A percentile compares a stretch with the other conserved stretches of the same genome.
These are phyloP conservation scores for Octonoba sinensis DNA, from an alignment of 2,888 invertebrate genomes.

Conservation along the genomic window DNA sequence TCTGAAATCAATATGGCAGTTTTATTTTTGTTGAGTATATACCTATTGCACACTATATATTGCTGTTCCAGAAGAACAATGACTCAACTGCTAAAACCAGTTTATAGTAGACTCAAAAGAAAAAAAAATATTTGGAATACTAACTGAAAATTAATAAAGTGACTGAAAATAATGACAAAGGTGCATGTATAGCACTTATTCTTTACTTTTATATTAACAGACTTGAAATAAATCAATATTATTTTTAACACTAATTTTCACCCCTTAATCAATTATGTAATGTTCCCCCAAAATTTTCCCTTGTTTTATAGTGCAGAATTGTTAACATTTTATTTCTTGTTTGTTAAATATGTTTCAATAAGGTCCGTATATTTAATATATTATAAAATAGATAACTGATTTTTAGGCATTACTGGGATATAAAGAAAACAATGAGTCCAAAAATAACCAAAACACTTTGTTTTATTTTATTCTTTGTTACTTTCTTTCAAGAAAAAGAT, in stretches of 20 bases:
- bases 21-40: no score
- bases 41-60: neutral
- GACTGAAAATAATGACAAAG: neutral
- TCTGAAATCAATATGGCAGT: no score
- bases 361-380: neutral
- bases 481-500: neutral
- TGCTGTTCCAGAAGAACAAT: neutral
- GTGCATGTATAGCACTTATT: neutral
- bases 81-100: neutral
- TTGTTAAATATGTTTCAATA: neutral
- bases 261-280: neutral
- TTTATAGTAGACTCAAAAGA: neutral
- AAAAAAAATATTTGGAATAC: neutral
- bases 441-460: neutral
- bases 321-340: conserved; percentile 1
- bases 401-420: neutral
- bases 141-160: neutral
- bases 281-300: conserved; percentile 1
- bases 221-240: neutral
- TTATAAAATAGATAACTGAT: no score
- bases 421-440: neutral
- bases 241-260: neutral
- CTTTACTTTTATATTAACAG: no score
- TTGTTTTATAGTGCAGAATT: no score
- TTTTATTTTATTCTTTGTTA: neutral